Evolutionary conservation across 2,888 invertebrate genomes (phyloP).

Genomic region (Lycophotia porphyrea): DNA sequence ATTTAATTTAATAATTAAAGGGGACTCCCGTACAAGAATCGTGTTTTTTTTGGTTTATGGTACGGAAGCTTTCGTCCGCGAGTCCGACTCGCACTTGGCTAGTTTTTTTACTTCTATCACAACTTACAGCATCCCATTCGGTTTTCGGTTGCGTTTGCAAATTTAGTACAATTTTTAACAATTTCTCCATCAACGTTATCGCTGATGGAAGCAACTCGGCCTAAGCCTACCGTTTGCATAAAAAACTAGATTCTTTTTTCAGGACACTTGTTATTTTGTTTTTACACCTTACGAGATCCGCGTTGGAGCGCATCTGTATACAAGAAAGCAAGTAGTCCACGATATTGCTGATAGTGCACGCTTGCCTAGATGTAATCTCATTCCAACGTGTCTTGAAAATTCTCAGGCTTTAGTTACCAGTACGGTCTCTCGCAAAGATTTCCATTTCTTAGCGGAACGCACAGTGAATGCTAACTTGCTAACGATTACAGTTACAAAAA

Average conservation of each 20-base stretch:
- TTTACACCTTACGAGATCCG: not conserved
- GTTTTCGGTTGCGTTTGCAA: not conserved
- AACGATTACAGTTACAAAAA: not conserved
- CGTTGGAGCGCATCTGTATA: not conserved
- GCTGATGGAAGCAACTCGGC: not conserved
- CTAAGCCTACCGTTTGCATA: not conserved
- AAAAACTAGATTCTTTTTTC: not conserved
- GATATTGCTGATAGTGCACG: slow-evolving; percentile 4
- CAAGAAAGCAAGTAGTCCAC: no score
- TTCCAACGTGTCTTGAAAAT: not conserved
- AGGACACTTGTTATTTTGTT: not conserved
- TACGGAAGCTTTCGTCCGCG: no score
- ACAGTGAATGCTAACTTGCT: not conserved
- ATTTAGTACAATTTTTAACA: not conserved
- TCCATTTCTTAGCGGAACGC: not conserved
- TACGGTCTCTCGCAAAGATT: not conserved
- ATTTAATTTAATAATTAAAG: no score
- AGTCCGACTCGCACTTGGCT: no score
- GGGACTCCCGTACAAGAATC: no score
- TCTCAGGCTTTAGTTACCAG: not conserved
- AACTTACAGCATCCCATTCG: no score
- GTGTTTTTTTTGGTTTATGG: no score
- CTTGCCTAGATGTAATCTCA: not conserved
- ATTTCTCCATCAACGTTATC: not conserved
- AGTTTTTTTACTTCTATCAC: not conserved